These are phyloP conservation scores for Scleropages formosus DNA, from an alignment of 2,797 vertebrate genomes.

Conservation along the genomic window DNA sequence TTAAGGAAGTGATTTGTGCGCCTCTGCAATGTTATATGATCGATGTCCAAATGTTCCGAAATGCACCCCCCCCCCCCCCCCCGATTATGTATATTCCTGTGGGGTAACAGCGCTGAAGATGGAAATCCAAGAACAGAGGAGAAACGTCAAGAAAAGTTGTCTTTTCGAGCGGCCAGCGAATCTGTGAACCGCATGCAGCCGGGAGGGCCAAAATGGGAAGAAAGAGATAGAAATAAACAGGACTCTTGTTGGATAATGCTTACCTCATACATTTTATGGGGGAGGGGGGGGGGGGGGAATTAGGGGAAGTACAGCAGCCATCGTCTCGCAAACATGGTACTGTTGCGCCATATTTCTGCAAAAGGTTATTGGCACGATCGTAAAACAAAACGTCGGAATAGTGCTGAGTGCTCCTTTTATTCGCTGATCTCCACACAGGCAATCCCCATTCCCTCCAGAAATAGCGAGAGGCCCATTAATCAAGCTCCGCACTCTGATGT, in stretches of 20 bases:
- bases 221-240: too few species aligned
- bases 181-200: too few species aligned
- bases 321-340: not conserved
- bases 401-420: constrained; percentile 30
- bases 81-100: not conserved
- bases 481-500: constrained; percentile 24
- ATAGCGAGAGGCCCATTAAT: constrained; percentile 56
- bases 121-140: not conserved
- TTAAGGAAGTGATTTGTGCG: not conserved
- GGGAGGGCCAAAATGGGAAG: too few species aligned
- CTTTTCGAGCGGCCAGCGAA: too few species aligned
- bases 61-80: not conserved
- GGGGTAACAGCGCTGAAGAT: not conserved
- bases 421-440: constrained; percentile 44
- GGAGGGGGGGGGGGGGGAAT: not conserved
- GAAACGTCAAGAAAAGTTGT: not conserved
- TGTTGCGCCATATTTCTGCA: not conserved
- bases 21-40: not conserved
- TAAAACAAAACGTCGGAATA: constrained; percentile 30
- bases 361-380: constrained; percentile 20
- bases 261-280: too few species aligned
- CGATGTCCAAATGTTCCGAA: not conserved
- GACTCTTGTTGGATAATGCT: too few species aligned
- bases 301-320: constrained; percentile 3
- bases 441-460: constrained; percentile 54